Evolutionary conservation across 2,888 invertebrate genomes (phyloP).

Genomic region (Athrips mouffetella): DNA sequence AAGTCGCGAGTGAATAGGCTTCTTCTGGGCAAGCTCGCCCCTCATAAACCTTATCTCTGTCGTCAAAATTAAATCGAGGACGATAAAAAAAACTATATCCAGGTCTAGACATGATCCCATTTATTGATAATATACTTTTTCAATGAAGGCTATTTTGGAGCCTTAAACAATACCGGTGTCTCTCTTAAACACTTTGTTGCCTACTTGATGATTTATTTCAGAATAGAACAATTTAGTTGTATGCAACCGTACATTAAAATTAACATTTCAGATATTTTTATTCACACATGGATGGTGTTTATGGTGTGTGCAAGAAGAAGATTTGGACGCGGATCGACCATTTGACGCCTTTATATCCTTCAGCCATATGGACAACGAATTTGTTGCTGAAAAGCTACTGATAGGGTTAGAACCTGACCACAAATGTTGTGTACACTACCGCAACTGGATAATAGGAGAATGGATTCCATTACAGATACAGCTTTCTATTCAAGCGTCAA

Average conservation of each 20-base stretch:
- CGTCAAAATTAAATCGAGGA: too few species aligned
- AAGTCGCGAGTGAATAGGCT: too few species aligned
- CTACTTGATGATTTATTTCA: too few species aligned
- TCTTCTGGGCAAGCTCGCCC: too few species aligned
- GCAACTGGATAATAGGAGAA: slow-evolving; percentile 87
- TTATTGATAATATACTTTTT: too few species aligned
- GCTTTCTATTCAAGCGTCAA: slow-evolving; percentile 83
- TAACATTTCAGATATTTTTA: slow-evolving; percentile 21
- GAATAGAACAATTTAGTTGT: too few species aligned
- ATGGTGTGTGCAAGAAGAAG: slow-evolving; percentile 24
- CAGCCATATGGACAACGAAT: slow-evolving; percentile 85
- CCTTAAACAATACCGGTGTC: too few species aligned
- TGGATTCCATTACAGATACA: slow-evolving; percentile 84
- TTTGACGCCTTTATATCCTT: slow-evolving; percentile 91
- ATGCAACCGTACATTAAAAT: background rate
- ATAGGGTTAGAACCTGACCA: slow-evolving; percentile 78
- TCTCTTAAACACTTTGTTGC: too few species aligned
- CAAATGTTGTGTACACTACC: slow-evolving; percentile 82
- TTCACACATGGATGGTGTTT: slow-evolving; percentile 23
- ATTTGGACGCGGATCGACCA: slow-evolving; percentile 29
- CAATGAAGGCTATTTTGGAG: too few species aligned
- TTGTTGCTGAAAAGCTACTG: slow-evolving; percentile 81
- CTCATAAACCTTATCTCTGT: too few species aligned
- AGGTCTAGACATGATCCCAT: too few species aligned
- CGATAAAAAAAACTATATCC: too few species aligned